phyloP scores from a whole-genome alignment of 2,888 invertebrate genomes.

The Listrodromus nycthemerus region DNA sequence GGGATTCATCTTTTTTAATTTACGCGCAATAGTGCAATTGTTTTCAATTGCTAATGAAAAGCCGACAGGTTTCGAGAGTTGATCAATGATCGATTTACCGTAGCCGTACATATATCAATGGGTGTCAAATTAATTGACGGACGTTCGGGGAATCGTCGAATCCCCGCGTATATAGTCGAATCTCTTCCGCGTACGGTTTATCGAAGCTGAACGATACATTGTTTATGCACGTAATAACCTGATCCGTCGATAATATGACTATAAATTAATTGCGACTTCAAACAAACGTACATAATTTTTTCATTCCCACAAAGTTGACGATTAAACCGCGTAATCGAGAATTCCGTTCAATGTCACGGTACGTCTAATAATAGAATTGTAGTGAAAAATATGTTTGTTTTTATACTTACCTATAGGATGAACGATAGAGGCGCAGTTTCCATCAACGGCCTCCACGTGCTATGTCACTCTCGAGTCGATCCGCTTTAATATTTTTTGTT shows the following conservation, averaged over 20 bases:
- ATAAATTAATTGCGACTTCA: conserved; percentile 30
- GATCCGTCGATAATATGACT: conserved; percentile 38
- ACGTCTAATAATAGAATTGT: conserved; percentile 55
- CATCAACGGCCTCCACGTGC: conserved; percentile 51
- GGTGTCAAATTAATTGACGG: conserved; percentile 48
- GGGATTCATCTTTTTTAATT: background rate
- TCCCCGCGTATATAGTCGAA: background rate
- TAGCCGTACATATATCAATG: conserved; percentile 12
- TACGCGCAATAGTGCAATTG: background rate
- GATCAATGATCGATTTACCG: conserved; percentile 38
- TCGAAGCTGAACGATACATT: background rate
- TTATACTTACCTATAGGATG: conserved; percentile 54
- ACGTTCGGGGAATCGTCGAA: conserved; percentile 5
- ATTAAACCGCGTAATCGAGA: background rate
- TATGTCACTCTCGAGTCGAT: conserved; percentile 19
- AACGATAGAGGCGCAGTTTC: background rate
- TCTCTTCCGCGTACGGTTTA: background rate
- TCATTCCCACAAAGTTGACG: background rate
- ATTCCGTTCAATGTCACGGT: conserved; percentile 37
- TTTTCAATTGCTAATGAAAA: conserved; percentile 23
- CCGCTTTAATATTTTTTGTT: background rate
- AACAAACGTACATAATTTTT: background rate
- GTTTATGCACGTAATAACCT: background rate
- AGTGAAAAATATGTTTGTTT: conserved; percentile 43
- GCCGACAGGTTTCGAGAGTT: conserved; percentile 8